Evolutionary conservation across 2,888 invertebrate genomes (phyloP).

Genomic region (Troglohyphantes excavatus): DNA sequence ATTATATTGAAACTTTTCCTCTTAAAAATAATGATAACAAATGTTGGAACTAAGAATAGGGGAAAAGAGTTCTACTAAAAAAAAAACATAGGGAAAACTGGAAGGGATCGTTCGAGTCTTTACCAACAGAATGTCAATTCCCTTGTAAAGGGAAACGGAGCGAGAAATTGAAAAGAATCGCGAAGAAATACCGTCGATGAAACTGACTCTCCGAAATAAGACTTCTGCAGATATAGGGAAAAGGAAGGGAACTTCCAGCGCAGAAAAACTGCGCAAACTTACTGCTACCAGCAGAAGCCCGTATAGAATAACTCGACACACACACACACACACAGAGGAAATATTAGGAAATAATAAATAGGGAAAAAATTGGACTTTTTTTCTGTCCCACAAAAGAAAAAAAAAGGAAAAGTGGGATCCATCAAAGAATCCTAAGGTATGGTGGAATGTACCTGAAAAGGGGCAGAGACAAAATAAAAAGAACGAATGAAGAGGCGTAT

Average conservation of each 20-base stretch:
- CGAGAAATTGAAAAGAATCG: constrained; percentile 74
- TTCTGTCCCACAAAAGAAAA: constrained; percentile 15
- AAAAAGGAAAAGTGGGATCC: constrained; percentile 22
- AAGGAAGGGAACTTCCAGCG: not conserved
- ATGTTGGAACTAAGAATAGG: constrained; percentile 19
- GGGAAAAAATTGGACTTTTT: constrained; percentile 8
- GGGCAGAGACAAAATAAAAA: constrained; percentile 22
- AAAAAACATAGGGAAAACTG: constrained; percentile 5
- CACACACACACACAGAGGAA: no score
- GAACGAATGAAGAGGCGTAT: constrained; percentile 33
- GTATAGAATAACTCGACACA: constrained; percentile 43
- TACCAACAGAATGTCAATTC: constrained; percentile 63
- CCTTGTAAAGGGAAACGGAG: constrained; percentile 68
- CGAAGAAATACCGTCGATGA: constrained; percentile 47
- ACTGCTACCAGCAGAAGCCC: not conserved
- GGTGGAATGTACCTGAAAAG: constrained; percentile 19
- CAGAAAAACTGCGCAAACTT: constrained; percentile 34
- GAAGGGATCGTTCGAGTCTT: not conserved
- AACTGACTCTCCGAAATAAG: constrained; percentile 50
- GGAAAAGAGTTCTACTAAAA: not conserved
- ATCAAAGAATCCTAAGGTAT: constrained; percentile 24
- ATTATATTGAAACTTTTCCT: constrained; percentile 31
- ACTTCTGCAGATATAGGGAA: not conserved
- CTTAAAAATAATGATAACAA: constrained; percentile 56
- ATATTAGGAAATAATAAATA: constrained; percentile 30